Evolutionary conservation across 2,797 vertebrate species (phyloP).

Genomic region (Glossophaga mutica): DNA sequence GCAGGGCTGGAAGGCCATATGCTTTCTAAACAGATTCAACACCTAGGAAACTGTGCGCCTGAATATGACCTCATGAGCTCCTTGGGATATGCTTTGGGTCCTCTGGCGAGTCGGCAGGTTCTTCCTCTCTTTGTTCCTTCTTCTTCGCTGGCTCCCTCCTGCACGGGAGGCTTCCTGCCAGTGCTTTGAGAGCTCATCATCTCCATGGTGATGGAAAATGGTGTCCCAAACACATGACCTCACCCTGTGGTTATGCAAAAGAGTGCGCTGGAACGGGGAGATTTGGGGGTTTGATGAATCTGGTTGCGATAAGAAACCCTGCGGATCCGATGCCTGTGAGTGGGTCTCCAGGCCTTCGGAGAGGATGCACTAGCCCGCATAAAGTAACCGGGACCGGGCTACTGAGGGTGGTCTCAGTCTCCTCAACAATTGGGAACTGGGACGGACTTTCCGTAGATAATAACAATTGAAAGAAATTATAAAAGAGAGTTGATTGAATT

Average conservation of each 20-base stretch:
- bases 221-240: constrained; percentile 75
- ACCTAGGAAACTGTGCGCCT: background rate
- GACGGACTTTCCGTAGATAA: background rate
- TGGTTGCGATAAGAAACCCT: constrained; percentile 41
- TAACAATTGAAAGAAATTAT: background rate
- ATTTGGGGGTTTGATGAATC: background rate
- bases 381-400: background rate
- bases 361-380: background rate
- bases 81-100: background rate
- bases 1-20: background rate
- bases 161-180: constrained; percentile 51
- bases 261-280: background rate
- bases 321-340: background rate
- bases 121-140: constrained; percentile 44
- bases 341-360: background rate
- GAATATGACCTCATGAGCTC: constrained; percentile 12
- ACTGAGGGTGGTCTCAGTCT: background rate
- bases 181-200: constrained; percentile 53
- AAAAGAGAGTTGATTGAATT: background rate
- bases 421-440: background rate
- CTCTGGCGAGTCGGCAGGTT: background rate
- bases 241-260: constrained; percentile 46
- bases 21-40: background rate
- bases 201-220: constrained; percentile 73
- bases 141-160: constrained; percentile 41